Evolutionary conservation across 2,888 invertebrate genomes (phyloP), one percentile per base, ranked within the genome.

Genomic region (Melolontha melolontha): DNA sequence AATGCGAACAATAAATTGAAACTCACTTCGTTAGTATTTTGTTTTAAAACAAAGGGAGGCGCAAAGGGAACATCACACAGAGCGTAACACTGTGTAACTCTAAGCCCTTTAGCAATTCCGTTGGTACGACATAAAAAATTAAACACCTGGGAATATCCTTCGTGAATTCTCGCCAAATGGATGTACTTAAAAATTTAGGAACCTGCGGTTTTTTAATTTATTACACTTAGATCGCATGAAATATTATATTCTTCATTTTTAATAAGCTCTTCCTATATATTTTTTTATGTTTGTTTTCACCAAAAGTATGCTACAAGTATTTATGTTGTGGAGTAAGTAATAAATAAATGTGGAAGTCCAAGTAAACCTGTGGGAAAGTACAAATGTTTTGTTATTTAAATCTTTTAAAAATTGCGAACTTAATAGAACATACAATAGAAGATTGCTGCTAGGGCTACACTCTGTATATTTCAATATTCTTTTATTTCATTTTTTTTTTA

Each of bases 11-110:
- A 54, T 54, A 10, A 34, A 34, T 22, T 54, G 54, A 54, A 54
- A 54, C 40, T 54, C 54, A 54, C 54, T 54, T 34, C 5, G 34
- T 34, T 54, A 54, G 40, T 40, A 54, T 40, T 54, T 54, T 54
- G 40, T 40, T 54, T 40, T 14, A 4, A 40, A 54, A 54, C 54
- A 54, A 40, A 54, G 16, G 54, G 8, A 29, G 14, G 7, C 54
- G 40, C 40, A n/a, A 4, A 11, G 54, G 40, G 40, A 40, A 39
- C 14, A 54, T 17, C 17, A 10, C 17, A 40, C 17, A n/a, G 29
- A 5, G 29, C 51, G 16, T 54, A 54, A 40, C 40, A 14, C 39
- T 7, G 11, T 40, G 11, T 54, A 40, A 17, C 39, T 29, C 40
- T 54, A 54, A 54, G 54, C 54, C 40, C 40, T 40, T 40, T 14